Conservation (phyloP, 2,888 invertebrate genomes). For the Drosophila merina region DNA sequence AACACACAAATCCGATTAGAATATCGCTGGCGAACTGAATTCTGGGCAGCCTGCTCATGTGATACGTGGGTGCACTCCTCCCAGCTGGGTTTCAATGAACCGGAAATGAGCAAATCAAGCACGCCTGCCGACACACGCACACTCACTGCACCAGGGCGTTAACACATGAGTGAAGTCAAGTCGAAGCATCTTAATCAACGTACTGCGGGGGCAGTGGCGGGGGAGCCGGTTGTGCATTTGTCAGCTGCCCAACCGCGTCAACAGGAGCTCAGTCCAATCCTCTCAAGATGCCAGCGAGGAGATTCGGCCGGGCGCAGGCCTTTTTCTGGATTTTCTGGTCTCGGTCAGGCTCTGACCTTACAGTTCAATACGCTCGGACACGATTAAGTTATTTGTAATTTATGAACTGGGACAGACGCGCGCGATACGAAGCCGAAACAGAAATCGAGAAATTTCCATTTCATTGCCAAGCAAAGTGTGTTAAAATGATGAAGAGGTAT, state of each 20-base stretch:
- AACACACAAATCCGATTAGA: constrained; percentile 73
- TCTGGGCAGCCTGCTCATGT: constrained; percentile 39
- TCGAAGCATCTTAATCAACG: constrained; percentile 71
- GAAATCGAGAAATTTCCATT: constrained; percentile 55
- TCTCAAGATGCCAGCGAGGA: constrained; percentile 21
- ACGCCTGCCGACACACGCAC: constrained; percentile 37
- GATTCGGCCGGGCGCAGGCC: constrained; percentile 7
- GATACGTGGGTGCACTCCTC: not conserved
- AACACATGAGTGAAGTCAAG: constrained; percentile 75
- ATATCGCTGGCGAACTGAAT: constrained; percentile 61
- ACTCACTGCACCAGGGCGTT: constrained; percentile 43
- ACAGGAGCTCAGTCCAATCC: constrained; percentile 41
- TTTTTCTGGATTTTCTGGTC: constrained; percentile 6
- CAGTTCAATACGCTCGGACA: constrained; percentile 76
- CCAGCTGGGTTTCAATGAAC: constrained; percentile 66
- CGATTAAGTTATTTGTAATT: constrained; percentile 77
- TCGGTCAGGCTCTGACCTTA: constrained; percentile 8
- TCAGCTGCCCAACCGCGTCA: constrained; percentile 57
- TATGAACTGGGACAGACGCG: constrained; percentile 48
- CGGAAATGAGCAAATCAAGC: constrained; percentile 75
- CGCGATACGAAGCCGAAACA: constrained; percentile 8
- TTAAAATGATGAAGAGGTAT: constrained; percentile 66
- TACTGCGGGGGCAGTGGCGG: not conserved
- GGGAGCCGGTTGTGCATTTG: constrained; percentile 58
- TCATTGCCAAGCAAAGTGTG: constrained; percentile 64